A percentile compares a stretch with the other conserved stretches of the same genome.
Conservation (phyloP, 2,113 vertebrate genomes). For the Phylloscopus trochilus region DNA sequence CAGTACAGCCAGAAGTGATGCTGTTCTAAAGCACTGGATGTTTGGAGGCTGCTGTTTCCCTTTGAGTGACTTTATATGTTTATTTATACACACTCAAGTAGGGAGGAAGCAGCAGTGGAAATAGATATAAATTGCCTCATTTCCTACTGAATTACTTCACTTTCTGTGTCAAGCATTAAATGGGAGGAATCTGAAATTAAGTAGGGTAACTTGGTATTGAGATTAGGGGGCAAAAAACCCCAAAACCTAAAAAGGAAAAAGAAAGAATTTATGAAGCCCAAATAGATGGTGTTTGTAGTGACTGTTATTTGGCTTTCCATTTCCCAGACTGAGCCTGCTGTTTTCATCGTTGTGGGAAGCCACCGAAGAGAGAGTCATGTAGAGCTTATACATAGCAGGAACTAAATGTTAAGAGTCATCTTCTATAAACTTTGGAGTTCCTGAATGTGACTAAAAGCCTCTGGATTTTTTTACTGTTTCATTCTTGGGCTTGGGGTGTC, state of each 20-base stretch:
- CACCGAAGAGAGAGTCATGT: not conserved
- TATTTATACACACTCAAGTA: not conserved
- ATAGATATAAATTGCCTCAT: not conserved
- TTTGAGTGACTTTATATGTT: not conserved
- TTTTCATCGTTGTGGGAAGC: not conserved
- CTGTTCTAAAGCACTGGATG: not conserved
- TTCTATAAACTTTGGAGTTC: not conserved
- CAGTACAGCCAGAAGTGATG: not conserved
- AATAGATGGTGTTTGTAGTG: not conserved
- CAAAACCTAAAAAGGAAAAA: not conserved
- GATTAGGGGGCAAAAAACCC: not conserved
- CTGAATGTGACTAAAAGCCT: not conserved
- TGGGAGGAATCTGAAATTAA: not conserved
- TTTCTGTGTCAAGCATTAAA: not conserved
- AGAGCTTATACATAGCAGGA: not conserved
- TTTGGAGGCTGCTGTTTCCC: not conserved
- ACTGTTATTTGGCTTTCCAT: not conserved
- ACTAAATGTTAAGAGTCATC: not conserved
- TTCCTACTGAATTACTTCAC: not conserved
- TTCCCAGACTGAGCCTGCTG: accelerated
- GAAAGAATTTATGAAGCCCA: not conserved
- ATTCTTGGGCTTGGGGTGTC: not conserved
- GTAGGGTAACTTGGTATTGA: not conserved
- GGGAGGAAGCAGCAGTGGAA: not conserved
- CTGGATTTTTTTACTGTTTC: not conserved